Evolutionary conservation across 2,797 vertebrate species (phyloP).

Genomic region (Anguilla obscura): DNA sequence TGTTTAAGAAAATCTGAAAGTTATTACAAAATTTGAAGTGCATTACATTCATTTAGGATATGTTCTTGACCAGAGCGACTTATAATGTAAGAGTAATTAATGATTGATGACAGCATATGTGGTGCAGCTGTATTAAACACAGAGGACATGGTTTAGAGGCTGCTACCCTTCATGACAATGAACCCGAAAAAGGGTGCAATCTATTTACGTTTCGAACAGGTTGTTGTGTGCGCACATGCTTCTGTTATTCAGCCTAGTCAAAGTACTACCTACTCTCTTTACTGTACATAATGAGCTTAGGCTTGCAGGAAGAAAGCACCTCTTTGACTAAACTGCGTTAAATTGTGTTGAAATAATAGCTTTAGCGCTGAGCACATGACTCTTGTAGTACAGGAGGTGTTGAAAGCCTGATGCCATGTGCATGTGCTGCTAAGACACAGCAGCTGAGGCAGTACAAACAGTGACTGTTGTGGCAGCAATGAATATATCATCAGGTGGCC

Average conservation of each 20-base stretch:
- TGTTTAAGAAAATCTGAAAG: not conserved
- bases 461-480: not conserved
- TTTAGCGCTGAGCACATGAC: constrained; percentile 26
- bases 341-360: constrained; percentile 22
- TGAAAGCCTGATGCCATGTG: not conserved
- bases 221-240: constrained; percentile 5
- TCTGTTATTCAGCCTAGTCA: not conserved
- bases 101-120: not conserved
- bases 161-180: not conserved
- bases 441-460: not conserved
- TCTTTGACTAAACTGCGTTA: not conserved
- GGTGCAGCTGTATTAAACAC: not conserved
- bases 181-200: not conserved
- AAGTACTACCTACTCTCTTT: constrained; percentile 27
- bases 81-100: not conserved
- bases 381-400: not conserved
- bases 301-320: constrained; percentile 1
- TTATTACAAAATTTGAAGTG: not conserved
- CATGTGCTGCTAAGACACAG: not conserved
- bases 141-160: not conserved
- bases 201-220: not conserved
- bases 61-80: not conserved
- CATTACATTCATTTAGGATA: not conserved
- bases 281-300: constrained; percentile 19
- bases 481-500: not conserved